Evolutionary conservation across 2,113 vertebrate genomes (phyloP).

Genomic region (Albula goreensis): DNA sequence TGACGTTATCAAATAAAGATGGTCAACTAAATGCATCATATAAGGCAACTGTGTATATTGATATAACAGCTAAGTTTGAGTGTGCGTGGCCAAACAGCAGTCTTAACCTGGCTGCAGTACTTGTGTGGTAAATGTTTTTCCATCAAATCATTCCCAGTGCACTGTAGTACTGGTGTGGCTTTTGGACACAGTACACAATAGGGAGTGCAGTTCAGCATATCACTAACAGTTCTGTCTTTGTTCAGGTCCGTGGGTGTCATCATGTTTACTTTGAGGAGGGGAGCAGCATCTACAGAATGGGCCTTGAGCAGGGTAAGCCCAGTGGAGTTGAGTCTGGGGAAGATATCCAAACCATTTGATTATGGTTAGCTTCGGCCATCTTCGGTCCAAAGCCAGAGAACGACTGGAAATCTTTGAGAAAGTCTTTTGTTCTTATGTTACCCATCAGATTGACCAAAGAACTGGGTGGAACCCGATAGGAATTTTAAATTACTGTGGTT

Average conservation of each 20-base stretch:
- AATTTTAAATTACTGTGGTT: too few relatives aligned
- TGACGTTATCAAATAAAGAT: not conserved
- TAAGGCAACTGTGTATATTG: not conserved
- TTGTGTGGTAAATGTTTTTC: not conserved
- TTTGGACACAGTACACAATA: not conserved
- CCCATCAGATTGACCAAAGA: too few relatives aligned
- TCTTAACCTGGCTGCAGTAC: not conserved
- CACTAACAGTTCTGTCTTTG: not conserved
- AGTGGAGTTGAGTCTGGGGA: not conserved
- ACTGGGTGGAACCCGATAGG: too few relatives aligned
- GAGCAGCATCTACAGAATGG: constrained; percentile 75
- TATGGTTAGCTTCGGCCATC: not conserved
- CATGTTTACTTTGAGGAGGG: constrained; percentile 82
- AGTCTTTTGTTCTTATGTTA: too few relatives aligned
- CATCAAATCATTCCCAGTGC: not conserved
- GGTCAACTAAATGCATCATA: not conserved
- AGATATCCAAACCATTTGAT: not conserved
- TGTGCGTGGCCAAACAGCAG: not conserved
- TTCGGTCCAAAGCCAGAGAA: not conserved
- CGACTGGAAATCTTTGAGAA: too few relatives aligned
- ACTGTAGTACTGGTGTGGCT: not conserved
- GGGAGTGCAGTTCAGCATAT: not conserved
- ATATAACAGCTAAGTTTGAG: not conserved
- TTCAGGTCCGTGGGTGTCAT: constrained; percentile 74
- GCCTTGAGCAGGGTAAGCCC: constrained; percentile 67